These are phyloP conservation scores for Cossypha heuglini DNA, from an alignment of 2,797 vertebrate genomes.

Conservation along the genomic window DNA sequence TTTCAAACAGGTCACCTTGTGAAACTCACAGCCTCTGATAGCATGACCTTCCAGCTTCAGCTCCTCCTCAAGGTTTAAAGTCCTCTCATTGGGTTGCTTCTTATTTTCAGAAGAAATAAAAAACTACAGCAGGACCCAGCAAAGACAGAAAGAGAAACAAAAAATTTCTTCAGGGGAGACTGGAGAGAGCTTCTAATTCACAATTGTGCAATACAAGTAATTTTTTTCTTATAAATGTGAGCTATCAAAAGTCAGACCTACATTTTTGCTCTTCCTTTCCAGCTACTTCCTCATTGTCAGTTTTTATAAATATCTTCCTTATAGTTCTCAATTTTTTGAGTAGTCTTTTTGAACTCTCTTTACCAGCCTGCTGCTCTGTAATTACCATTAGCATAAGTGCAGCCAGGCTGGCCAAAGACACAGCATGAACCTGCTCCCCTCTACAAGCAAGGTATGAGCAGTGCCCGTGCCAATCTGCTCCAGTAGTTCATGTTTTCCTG, in stretches of 20 bases:
- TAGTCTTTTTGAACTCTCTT: not conserved
- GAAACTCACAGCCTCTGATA: not conserved
- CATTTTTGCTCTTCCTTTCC: not conserved
- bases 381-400: not conserved
- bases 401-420: not conserved
- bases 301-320: not conserved
- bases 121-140: not conserved
- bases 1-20: not conserved
- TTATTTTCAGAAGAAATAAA: not conserved
- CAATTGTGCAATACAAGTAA: not conserved
- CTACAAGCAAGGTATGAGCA: accelerated
- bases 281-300: not conserved
- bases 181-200: not conserved
- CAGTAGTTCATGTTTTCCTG: accelerated
- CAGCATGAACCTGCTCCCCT: accelerated
- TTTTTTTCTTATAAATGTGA: not conserved
- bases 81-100: not conserved
- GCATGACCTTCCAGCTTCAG: not conserved
- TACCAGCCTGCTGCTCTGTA: not conserved
- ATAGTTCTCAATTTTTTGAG: not conserved
- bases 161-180: not conserved
- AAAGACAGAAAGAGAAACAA: not conserved
- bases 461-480: accelerated
- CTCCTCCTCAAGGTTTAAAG: not conserved
- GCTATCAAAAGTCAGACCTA: not conserved